Conservation (phyloP, 2,888 invertebrate genomes). For the Netelia melanura region DNA sequence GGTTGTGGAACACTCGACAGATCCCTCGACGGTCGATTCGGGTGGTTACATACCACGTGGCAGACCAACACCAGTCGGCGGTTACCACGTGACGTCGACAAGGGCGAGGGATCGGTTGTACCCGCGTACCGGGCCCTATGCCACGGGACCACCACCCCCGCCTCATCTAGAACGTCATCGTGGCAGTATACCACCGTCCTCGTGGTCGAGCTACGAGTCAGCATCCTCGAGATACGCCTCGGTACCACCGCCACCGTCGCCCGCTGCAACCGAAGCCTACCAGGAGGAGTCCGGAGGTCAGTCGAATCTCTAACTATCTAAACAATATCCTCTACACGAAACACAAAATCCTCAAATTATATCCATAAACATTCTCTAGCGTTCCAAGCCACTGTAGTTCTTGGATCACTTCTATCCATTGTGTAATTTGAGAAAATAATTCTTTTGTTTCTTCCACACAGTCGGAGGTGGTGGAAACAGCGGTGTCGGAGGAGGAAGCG, state of each 20-base stretch:
- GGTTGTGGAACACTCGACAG: constrained; percentile 80
- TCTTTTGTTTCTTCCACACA: not conserved
- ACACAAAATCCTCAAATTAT: too few species aligned
- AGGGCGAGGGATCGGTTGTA: constrained; percentile 84
- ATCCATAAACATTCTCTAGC: too few species aligned
- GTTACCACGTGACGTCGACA: constrained; percentile 83
- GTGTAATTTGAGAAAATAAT: not conserved
- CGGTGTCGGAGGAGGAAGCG: constrained; percentile 80
- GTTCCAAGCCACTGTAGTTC: too few species aligned
- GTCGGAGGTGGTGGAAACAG: constrained; percentile 82
- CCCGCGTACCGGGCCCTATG: constrained; percentile 82
- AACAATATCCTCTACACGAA: too few species aligned
- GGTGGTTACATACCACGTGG: constrained; percentile 81
- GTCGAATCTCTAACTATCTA: not conserved
- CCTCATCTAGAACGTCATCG: constrained; percentile 83
- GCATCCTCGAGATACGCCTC: constrained; percentile 81
- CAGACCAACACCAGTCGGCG: constrained; percentile 80
- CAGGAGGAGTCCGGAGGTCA: constrained; percentile 81
- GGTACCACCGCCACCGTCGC: constrained; percentile 81
- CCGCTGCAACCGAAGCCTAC: constrained; percentile 80
- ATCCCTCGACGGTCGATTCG: constrained; percentile 81
- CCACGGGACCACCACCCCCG: constrained; percentile 83
- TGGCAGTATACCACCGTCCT: constrained; percentile 79
- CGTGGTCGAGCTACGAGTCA: constrained; percentile 82
- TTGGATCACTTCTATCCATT: not conserved